Percentiles rank a stretch among this genome's conserved stretches.
These are phyloP conservation scores for Poeciliopsis occidentalis DNA, from an alignment of 2,113 vertebrate genomes.

Conservation along the genomic window DNA sequence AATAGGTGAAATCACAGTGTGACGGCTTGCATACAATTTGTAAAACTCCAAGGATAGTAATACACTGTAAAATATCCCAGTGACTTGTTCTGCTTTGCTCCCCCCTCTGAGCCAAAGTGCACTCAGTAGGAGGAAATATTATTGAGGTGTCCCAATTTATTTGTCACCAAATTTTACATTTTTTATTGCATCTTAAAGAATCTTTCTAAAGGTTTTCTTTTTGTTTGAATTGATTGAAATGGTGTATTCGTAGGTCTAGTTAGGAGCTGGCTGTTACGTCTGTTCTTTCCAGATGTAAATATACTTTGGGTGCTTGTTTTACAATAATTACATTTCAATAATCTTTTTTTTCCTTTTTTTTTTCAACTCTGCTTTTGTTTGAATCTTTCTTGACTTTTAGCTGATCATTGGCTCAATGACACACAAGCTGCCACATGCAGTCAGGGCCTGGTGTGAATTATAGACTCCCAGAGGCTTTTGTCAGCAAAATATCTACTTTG, in stretches of 20 bases:
- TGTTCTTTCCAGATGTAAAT: not conserved
- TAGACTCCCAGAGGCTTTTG: constrained; percentile 50
- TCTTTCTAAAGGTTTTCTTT: not conserved
- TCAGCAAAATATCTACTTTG: constrained; percentile 66
- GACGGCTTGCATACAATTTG: constrained; percentile 23
- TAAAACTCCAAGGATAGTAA: constrained; percentile 24
- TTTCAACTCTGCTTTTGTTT: not conserved
- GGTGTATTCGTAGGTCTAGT: no score
- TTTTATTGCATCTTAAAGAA: not conserved
- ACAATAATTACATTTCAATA: not conserved
- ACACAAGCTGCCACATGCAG: constrained; percentile 33
- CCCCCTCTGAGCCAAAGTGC: no score
- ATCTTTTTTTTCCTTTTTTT: constrained; percentile 3
- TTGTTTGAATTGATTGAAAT: not conserved
- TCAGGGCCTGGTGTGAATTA: constrained; percentile 41
- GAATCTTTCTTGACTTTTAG: constrained; percentile 3
- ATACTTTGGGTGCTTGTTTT: not conserved
- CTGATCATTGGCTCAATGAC: constrained; percentile 38
- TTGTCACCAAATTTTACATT: not conserved
- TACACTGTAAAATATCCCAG: not conserved
- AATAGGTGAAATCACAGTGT: constrained; percentile 67
- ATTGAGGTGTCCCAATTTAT: not conserved
- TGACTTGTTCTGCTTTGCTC: no score
- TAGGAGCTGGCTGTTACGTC: not conserved
- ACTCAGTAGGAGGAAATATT: no score